A percentile compares a stretch with the other conserved stretches of the same genome.
phyloP scores from a whole-genome alignment of 2,113 vertebrate species.

The Myocastor coypus region DNA sequence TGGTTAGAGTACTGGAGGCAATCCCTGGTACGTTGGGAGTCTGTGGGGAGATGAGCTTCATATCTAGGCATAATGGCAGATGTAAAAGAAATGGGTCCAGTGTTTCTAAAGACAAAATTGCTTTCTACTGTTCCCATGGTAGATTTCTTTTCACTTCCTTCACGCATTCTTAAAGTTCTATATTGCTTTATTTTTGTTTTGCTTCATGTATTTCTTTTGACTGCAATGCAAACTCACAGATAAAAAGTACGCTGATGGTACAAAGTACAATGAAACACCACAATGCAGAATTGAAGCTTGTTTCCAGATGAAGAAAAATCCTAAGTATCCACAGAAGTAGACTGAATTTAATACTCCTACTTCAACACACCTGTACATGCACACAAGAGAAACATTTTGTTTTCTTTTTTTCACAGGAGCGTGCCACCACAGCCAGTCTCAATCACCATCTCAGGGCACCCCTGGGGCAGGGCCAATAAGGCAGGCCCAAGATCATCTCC shows the following conservation, averaged over 20 bases:
- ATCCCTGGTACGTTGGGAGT: background rate
- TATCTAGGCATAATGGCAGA: background rate
- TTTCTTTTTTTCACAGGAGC: too few species aligned
- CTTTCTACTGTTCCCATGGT: background rate
- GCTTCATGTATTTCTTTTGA: conserved; percentile 29
- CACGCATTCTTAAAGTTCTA: background rate
- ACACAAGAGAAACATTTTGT: too few species aligned
- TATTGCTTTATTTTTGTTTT: background rate
- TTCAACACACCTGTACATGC: background rate
- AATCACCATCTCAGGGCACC: too few species aligned
- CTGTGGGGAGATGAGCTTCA: background rate
- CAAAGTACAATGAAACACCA: background rate
- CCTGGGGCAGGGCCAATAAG: too few species aligned
- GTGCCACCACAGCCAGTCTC: too few species aligned
- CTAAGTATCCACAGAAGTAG: background rate
- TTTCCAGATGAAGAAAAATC: background rate
- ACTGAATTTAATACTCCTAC: background rate
- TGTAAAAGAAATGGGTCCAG: background rate
- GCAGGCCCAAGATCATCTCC: too few species aligned
- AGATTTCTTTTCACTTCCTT: background rate
- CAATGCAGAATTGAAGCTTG: background rate
- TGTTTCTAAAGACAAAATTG: background rate
- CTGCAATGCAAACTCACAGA: conserved; percentile 5
- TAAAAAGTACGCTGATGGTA: background rate
- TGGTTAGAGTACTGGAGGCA: background rate